phyloP scores from a whole-genome alignment of 2,113 vertebrate species.

The Otis tarda region DNA sequence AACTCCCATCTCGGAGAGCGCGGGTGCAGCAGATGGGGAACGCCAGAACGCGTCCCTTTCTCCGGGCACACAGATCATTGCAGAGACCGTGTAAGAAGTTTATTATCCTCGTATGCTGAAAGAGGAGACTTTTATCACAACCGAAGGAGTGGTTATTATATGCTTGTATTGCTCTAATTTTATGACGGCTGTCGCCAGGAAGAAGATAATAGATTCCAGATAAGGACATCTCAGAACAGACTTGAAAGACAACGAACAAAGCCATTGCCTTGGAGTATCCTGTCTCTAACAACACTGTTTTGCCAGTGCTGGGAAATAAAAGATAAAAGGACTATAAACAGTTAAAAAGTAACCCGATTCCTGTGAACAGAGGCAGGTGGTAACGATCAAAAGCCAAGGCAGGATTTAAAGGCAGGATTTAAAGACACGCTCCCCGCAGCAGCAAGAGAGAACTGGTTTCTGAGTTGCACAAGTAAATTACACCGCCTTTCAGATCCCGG shows the following conservation, averaged over 20 bases:
- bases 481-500: neutral
- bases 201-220: conserved; percentile 31
- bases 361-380: conserved; percentile 49
- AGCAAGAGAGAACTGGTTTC: conserved; percentile 37
- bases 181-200: conserved; percentile 36
- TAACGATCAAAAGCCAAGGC: conserved; percentile 47
- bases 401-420: conserved; percentile 54
- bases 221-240: conserved; percentile 28
- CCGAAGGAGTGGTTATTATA: conserved; percentile 1
- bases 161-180: conserved; percentile 9
- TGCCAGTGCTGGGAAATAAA: conserved; percentile 42
- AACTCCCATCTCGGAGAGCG: fast-evolving
- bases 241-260: conserved; percentile 52
- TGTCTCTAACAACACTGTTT: conserved; percentile 38
- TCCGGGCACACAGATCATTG: neutral
- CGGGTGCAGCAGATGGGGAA: neutral
- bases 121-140: neutral
- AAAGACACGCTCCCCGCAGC: neutral
- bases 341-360: conserved; percentile 63
- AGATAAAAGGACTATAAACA: conserved; percentile 56
- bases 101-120: neutral
- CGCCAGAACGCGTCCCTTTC: neutral
- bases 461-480: conserved; percentile 21
- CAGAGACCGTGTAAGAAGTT: neutral
- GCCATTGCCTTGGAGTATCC: conserved; percentile 38